Conservation (phyloP, 2,113 vertebrate species). For the Astur gentilis region DNA sequence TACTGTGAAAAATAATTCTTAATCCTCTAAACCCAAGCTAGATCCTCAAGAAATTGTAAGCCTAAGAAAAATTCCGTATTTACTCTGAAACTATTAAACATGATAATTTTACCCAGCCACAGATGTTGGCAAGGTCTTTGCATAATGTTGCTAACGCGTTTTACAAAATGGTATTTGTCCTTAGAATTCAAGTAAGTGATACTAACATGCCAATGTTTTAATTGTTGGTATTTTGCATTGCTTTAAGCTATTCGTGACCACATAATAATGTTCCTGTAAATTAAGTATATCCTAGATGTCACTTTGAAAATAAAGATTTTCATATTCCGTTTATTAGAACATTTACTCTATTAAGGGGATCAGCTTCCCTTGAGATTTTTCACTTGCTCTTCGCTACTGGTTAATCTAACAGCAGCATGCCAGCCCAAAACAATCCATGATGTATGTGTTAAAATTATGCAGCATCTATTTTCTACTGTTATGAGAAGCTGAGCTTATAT, state of each 20-base stretch:
- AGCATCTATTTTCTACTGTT: not conserved
- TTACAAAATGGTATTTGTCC: not conserved
- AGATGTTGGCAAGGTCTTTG: not conserved
- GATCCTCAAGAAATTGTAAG: not conserved
- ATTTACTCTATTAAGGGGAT: not conserved
- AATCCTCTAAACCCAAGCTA: not conserved
- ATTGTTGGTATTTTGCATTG: not conserved
- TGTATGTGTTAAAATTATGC: not conserved
- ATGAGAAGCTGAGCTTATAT: not conserved
- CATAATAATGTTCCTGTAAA: not conserved
- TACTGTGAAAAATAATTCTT: not conserved
- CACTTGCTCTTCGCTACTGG: not conserved
- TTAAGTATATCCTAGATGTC: not conserved
- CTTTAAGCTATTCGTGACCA: not conserved
- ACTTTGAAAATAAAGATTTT: not conserved
- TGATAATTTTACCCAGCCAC: not conserved
- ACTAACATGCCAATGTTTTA: not conserved
- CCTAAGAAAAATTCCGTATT: not conserved
- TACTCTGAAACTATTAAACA: not conserved
- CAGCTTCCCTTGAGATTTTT: not conserved
- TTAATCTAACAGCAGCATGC: not conserved
- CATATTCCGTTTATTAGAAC: not conserved
- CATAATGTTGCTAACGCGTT: not conserved
- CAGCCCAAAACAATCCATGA: not conserved
- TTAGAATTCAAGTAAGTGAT: not conserved